Evolutionary conservation across 2,888 invertebrate genomes (phyloP), one percentile per base, ranked within the genome.

Genomic region (Eristalis intricaria): DNA sequence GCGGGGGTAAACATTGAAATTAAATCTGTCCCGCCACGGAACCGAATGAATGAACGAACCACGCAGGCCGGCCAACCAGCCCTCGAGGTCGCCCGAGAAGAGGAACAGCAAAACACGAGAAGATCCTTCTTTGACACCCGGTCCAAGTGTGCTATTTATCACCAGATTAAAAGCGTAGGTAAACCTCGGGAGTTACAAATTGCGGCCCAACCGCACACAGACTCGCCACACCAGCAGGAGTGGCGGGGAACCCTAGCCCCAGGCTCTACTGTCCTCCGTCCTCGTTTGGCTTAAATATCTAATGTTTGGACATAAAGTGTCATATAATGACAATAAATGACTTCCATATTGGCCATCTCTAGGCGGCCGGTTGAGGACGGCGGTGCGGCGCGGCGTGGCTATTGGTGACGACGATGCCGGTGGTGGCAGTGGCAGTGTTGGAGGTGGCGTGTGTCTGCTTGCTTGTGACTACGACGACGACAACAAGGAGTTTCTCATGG

Each of bases 291-390:
- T 88, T 84, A 81, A 84, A 88, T 84, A 88, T 89, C 89, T 88
- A 89, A 87, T 86, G 89, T 88, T 89, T 89, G 84, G 89, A 81
- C 89, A 86, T 89, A 89, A 88, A 88, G 88, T 89, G 89, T 89
- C 89, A 88, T 89, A 89, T 88, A 89, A 89, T 89, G 88, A 89
- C 89, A 89, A 89, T 85, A 89, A 89, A 89, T 89, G 89, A 89
- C 89, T 88, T 83, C 85, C 86, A 85, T 89, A 84, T 77, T 88
- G 88, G 84, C 77, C 87, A 70, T 87, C 73, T 83, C 43, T 29
- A 76, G 78, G n/a, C 69, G 78, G 73, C 70, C 73, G 63, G 56
- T 70, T 26, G 73, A 75, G 79, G 75, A 79, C 87, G 71, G 75
- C 43, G 23, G 68, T 70, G 7, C 15, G 77, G 77, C 74, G 75